Evolutionary conservation across 1,140 invertebrate genomes (phyloP), one percentile per base, ranked within the genome.

Genomic region (Micrasema longulum): DNA sequence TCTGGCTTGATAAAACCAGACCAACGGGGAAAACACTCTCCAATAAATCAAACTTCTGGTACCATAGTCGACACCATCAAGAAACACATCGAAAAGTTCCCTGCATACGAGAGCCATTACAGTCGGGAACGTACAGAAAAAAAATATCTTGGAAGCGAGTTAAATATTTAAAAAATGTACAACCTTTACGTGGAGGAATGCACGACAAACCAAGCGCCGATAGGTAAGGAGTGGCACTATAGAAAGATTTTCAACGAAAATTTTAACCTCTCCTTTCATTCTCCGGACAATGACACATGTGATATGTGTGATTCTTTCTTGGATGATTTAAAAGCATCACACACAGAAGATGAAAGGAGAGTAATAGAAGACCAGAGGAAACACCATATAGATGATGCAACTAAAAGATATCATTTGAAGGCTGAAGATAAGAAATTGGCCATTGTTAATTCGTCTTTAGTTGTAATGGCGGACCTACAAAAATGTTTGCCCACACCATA

Each of bases 401-500:
- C 43, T 14, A 45, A 45, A 4, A 45, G 43, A 45, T 45, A 45
- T 18, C 12, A 45, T 14, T 45, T 31, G 26, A 31, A 31, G 35
- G 23, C 23, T n/a, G 31, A 57, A 35, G 23, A 31, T 31, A 31
- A 31, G 26, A 31, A 31, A 31, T 31, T 31, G 3, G 26, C 26
- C 26, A 31, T 31, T 2, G 26, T 31, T 31, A 31, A 31, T 31
- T 31, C 26, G 7, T 31, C 26, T 31, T 35, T 6, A 35, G 35
- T 57, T 35, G 23, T 57, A 57, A 57, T 57, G 26, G 23, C 18
- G 1, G 53, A 31, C 26, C 53, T 57, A 5, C 3, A 52, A 5
- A 57, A 57, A 38, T 57, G 53, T 57, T 5, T 57, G 12, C 26
- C 52, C 10, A 55, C 20, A n/a, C 26, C 26, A 31, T 36, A 35